Evolutionary conservation across 2,888 invertebrate species (phyloP), one percentile per base, ranked within the genome.

Genomic region (Acanthosepion pharaonis): DNA sequence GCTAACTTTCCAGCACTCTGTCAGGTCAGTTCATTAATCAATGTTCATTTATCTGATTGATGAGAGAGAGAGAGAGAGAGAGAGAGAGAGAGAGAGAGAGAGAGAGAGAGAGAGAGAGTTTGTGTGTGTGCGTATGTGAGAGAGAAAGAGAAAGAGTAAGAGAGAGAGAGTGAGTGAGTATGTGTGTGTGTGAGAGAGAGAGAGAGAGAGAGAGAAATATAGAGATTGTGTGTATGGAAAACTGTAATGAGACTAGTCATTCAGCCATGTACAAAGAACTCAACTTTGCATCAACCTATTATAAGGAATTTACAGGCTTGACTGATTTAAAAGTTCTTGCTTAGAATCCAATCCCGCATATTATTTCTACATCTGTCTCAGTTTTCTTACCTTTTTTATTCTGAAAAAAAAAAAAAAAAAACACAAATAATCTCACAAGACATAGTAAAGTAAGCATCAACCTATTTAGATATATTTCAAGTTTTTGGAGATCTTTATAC

Each of bases 241-340:
- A 42, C 28, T 78, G 78, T n/a, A 78, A 78, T 78, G 78, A 78
- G 78, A n/a, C n/a, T 33, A 15, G 20, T 9, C 4, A 78, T 78
- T 9, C 78, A 78, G 18, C 78, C n/a, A 78, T 78, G 33, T 33
- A 78, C 33, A 15, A n/a, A 33, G 15, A 15, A 78, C 78, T n/a
- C 78, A 33, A 78, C 78, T 78, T 33, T 33, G n/a, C n/a, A 9
- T 78, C 15, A 18, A 78, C n/a, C 78, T 78, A 78, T 78, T 78
- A 78, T 33, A 78, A 78, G 78, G 78, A 78, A 78, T 78, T 78
- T 78, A 78, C 33, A 33, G n/a, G 78, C 78, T 33, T 78, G 78
- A 78, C n/a, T 78, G 78, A 78, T 78, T 78, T 78, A 78, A 33
- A 78, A 78, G 78, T 78, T n/a, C n/a, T 78, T n/a, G n/a, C 78